Base-by-base conservation (phyloP, 1,140 invertebrate species). In the Octopus sinensis region DNA sequence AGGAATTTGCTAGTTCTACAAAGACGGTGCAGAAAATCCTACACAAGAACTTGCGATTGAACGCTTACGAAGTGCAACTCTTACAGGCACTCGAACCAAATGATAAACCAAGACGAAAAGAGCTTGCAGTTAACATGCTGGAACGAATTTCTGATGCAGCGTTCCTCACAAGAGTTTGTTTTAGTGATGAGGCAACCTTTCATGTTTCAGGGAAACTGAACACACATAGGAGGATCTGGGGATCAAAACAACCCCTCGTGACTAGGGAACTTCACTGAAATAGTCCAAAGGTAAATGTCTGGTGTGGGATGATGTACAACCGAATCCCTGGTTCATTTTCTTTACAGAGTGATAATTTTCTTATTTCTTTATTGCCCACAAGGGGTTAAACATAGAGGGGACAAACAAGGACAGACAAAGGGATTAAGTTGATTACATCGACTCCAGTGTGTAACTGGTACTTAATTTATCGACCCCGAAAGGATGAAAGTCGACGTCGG, bases 81-180 rank as follows among this genome's bases (percentile, higher is more conserved):
- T 68, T 68, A 68, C 62, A 68, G n/a, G 62, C 62, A 68, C 62
- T 68, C 3, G 62, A 68, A n/a, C 1, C 62, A 68, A 68, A 68
- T 68, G 62, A 68, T 68, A 68, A 68, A 68, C 62, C 62, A 68
- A 68, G 62, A 68, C n/a, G 62, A n/a, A 68, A 68, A 68, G 62
- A 68, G 62, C n/a, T 68, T 68, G 62, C 62, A 68, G 62, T 68
- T 68, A 68, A 68, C 62, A 68, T 68, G 62, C 62, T 68, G 62
- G 62, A 68, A 68, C 62, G n/a, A 68, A 68, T 12, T 68, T 68
- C 62, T 68, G 3, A 68, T 68, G 62, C 10, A 68, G n/a, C 62
- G 3, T 68, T 68, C 62, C 62, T 68, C 62, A 68, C 62, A 12
- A 1, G 62, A 68, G 62, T 68, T 68, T 68, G 62, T 68, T 68